Evolutionary conservation across 1,140 invertebrate genomes (phyloP), one percentile per base, ranked within the genome.

Genomic region (Drosophila dunni): DNA sequence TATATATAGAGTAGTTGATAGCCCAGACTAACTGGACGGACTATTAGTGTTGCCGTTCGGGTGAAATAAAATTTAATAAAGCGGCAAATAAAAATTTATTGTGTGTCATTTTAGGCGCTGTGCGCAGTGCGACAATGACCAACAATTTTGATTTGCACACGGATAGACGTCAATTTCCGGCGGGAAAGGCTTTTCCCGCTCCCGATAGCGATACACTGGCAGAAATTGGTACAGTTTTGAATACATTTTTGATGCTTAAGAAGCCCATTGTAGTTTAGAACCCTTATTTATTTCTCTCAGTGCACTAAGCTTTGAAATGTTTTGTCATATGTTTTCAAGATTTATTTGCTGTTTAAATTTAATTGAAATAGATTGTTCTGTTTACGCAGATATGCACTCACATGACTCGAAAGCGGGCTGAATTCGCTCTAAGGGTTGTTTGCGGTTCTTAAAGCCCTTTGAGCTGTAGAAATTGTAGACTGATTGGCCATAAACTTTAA

Each of bases 11-110:
- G 13, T 29, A 45, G 45, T 38, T 24, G 44, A 65, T 54, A 11
- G 34, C 13, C 11, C 45, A 44, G 33, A 58, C 24, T 36, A 50
- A 48, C 38, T 9, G 10, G 34, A 34, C 3, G 8, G 50, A 42
- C 40, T 20, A 42, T 60, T 51, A 61, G 13, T 11, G 53, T 61
- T 61, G n/a, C 3, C 48, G 73, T 58, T 64, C 34, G 66, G 44
- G 69, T 53, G 42, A 75, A 85, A 85, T 88, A 81, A 84, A 89
- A 89, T 89, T 81, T 89, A 89, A 89, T 89, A 89, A 89, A 89
- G 66, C 81, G 68, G 56, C 84, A 81, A 89, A 89, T 89, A 84
- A 81, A 89, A 89, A 89, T 89, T 89, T 90, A 89, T 90, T 84
- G 80, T 84, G 54, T 84, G 84, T 74, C 81, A 89, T 89, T 89